Evolutionary conservation across 2,888 invertebrate genomes (phyloP).

Genomic region (Tetranychus truncatus): DNA sequence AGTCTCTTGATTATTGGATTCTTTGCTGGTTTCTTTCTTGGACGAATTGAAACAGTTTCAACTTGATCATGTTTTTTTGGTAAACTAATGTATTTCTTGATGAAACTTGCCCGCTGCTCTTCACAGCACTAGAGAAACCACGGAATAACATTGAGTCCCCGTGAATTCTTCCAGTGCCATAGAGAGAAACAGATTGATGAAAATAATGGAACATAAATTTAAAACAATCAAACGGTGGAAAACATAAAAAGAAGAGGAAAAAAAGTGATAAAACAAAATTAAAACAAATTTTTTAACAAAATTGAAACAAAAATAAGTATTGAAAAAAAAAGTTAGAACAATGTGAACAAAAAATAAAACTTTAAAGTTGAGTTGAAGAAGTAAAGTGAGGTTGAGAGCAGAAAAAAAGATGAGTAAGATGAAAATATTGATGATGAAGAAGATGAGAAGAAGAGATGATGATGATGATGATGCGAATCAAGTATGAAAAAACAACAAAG

Average conservation of each 20-base stretch:
- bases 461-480: not conserved
- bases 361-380: not conserved
- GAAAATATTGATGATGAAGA: too few relatives aligned
- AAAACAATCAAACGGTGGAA: not conserved
- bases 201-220: not conserved
- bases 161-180: conserved; percentile 35
- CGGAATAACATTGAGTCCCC: conserved; percentile 29
- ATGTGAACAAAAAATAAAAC: too few relatives aligned
- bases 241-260: conserved; percentile 10
- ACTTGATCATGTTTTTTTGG: too few relatives aligned
- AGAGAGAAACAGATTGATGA: not conserved
- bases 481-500: not conserved
- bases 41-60: too few relatives aligned
- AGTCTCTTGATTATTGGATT: too few relatives aligned
- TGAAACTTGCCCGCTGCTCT: conserved; percentile 14
- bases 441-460: too few relatives aligned
- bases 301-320: not conserved
- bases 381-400: not conserved
- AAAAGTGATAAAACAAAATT: conserved; percentile 1
- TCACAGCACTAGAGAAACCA: conserved; percentile 33
- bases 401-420: not conserved
- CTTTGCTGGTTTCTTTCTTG: too few relatives aligned
- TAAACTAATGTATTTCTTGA: too few relatives aligned
- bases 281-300: not conserved
- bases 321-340: not conserved